Evolutionary conservation across 2,888 invertebrate genomes (phyloP).

Genomic region (Mythimna albipuncta): DNA sequence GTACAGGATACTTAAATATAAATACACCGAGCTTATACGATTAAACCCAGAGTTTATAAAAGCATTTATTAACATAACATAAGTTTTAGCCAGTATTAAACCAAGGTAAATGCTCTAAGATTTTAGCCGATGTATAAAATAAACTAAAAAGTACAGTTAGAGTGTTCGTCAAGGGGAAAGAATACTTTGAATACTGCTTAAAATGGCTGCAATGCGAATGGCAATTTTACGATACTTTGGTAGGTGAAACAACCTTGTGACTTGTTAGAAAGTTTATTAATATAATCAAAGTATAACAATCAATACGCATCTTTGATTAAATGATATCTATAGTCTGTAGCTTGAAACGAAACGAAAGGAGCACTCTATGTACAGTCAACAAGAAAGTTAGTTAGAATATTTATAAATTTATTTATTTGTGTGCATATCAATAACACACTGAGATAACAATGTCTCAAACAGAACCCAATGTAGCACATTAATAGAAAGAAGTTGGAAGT

Average conservation of each 20-base stretch:
- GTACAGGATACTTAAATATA: constrained; percentile 85
- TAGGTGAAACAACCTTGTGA: neutral
- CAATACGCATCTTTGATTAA: neutral
- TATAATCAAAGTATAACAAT: neutral
- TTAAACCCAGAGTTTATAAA: constrained; percentile 62
- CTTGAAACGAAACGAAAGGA: neutral
- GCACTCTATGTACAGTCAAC: neutral
- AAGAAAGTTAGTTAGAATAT: neutral
- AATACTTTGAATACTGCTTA: constrained; percentile 20
- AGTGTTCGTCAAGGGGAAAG: constrained; percentile 3
- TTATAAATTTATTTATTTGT: neutral
- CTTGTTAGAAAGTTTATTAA: neutral
- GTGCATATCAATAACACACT: neutral
- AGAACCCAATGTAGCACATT: neutral
- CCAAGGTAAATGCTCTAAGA: too few relatives aligned
- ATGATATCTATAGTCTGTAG: neutral
- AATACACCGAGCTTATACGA: constrained; percentile 86
- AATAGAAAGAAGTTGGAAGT: neutral
- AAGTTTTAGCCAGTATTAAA: constrained; percentile 14
- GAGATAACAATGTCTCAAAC: neutral
- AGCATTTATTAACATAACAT: neutral
- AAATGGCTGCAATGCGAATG: neutral
- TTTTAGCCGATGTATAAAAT: neutral
- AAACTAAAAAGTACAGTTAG: neutral
- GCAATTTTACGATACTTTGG: neutral